Base-by-base conservation (phyloP, 1,140 invertebrate species). In the Capitella teleta region DNA sequence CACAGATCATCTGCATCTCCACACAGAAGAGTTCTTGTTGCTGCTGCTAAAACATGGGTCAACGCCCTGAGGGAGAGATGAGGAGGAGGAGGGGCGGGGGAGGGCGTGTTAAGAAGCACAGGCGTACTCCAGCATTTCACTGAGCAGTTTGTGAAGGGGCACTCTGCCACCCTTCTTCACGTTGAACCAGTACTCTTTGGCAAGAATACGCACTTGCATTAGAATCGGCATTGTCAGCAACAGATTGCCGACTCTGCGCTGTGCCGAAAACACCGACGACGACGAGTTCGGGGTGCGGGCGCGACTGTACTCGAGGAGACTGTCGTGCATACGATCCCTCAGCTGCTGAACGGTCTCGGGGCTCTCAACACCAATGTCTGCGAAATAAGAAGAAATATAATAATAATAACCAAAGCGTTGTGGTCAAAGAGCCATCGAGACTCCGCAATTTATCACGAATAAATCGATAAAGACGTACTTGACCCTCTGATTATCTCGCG, bases 91-190 rank as follows among this genome's bases (percentile, higher is more conserved):
- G n/a, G n/a, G n/a, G n/a, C n/a, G n/a, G 42, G 21, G 16, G 45
- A 8, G 16, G 26, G 16, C 21, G 28, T 47, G 45, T 47, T 36
- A 47, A n/a, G 45, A 28, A 18, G n/a, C n/a, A n/a, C 45, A 18
- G n/a, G 45, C 18, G 5, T 84, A 81, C 68, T 95, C 91, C 45
- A 96, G 76, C 92, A 97, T 97, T 76, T 97, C 92, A 24, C 93
- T 78, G 70, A 97, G 94, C 6, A 96, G 78, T 74, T 96, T 96
- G 75, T 96, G 94, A 87, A 97, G 92, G 43, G 82, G 81, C 44
- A 92, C 85, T 62, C 85, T 84, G 16, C 87, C 84, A 55, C 88
- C 87, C 60, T 84, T 81, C 59, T 90, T 86, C 14, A 95, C 80
- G 59, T 77, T 79, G 3, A 82, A 81, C 93, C 93, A 97, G 71